These are phyloP conservation scores for Paragorgia papillata DNA, from an alignment of 92 coral and sea anemone genomes.

Conservation along the genomic window DNA sequence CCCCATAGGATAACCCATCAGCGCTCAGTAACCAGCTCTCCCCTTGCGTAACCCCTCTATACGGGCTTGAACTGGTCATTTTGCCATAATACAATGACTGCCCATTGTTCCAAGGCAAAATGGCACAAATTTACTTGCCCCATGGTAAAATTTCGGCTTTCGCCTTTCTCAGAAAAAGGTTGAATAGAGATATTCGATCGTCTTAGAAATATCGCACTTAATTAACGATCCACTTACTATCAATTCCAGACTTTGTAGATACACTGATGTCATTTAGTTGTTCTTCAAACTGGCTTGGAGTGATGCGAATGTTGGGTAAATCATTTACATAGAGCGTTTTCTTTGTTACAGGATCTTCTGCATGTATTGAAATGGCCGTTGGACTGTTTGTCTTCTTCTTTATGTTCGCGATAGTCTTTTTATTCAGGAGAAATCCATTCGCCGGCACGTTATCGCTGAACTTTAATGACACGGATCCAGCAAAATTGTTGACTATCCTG, in stretches of 20 bases:
- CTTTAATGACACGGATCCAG: conserved; percentile 56
- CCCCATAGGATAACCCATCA: too few relatives aligned
- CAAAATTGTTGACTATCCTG: conserved; percentile 65
- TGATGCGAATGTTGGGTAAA: conserved; percentile 58
- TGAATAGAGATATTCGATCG: too few relatives aligned
- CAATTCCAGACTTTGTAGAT: conserved; percentile 49
- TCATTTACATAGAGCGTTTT: conserved; percentile 68
- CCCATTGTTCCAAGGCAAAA: too few relatives aligned
- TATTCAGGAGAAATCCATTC: conserved; percentile 62
- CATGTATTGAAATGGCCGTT: conserved; percentile 68
- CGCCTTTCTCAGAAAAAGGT: too few relatives aligned
- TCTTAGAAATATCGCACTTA: too few relatives aligned
- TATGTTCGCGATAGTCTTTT: conserved; percentile 55
- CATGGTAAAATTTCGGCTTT: too few relatives aligned
- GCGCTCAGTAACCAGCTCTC: too few relatives aligned
- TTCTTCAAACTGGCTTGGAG: conserved; percentile 73
- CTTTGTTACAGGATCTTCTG: conserved; percentile 61
- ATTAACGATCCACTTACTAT: conserved; percentile 49
- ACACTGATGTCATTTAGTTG: conserved; percentile 63
- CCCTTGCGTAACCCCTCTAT: too few relatives aligned
- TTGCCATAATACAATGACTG: too few relatives aligned
- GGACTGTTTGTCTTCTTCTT: conserved; percentile 74
- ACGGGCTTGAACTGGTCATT: too few relatives aligned
- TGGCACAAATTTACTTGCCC: too few relatives aligned
- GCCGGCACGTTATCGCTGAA: conserved; percentile 84